Evolutionary conservation across 2,113 vertebrate species (phyloP).

Genomic region (Turdus rufiventris): DNA sequence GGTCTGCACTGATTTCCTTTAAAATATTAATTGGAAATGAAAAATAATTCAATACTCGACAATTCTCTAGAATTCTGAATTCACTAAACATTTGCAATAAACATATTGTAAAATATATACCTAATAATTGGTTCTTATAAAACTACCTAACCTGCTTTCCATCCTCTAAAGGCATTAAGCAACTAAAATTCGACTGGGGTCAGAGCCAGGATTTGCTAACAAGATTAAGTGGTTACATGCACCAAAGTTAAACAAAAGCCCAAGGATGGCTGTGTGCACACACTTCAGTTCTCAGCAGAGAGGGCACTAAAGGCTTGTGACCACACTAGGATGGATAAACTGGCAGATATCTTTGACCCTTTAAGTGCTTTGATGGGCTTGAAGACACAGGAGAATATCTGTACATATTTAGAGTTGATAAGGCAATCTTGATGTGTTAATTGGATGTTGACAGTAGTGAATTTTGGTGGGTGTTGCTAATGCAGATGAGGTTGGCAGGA

Average conservation of each 20-base stretch:
- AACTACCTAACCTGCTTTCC: not conserved
- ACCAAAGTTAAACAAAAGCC: not conserved
- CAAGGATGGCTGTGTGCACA: accelerated
- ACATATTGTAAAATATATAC: not conserved
- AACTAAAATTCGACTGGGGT: not conserved
- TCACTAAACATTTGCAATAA: not conserved
- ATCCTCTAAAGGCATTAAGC: not conserved
- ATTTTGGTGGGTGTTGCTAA: not conserved
- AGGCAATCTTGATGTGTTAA: not conserved
- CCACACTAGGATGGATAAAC: not conserved
- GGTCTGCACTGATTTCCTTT: not conserved
- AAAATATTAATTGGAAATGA: constrained; percentile 38
- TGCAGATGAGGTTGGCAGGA: not conserved
- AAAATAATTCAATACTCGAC: constrained; percentile 7
- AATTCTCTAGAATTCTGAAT: not conserved
- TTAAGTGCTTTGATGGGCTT: not conserved
- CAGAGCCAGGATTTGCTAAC: not conserved
- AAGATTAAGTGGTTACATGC: not conserved
- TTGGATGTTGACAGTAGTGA: not conserved
- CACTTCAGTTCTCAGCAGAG: not conserved
- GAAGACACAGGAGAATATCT: not conserved
- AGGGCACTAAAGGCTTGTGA: not conserved
- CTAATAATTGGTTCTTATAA: not conserved
- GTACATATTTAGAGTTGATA: accelerated
- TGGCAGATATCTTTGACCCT: not conserved